Evolutionary conservation across 1,140 invertebrate genomes (phyloP).

Genomic region (Halesus radiatus): DNA sequence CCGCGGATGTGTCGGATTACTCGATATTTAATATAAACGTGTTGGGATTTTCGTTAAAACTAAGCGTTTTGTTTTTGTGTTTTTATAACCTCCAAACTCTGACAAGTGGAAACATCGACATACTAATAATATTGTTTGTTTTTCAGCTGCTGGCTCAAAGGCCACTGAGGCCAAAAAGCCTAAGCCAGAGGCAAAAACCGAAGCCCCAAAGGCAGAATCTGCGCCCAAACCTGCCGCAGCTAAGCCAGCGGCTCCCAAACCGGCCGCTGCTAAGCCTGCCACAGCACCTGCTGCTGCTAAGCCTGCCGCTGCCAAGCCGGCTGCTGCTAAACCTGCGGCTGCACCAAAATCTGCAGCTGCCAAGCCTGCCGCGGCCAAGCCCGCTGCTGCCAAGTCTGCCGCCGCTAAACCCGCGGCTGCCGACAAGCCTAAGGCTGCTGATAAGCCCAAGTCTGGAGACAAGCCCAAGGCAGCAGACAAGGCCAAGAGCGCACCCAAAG

Average conservation of each 20-base stretch:
- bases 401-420: constrained; percentile 72
- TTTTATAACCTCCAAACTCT: constrained; percentile 42
- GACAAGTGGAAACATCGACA: constrained; percentile 17
- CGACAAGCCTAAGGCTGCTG: constrained; percentile 65
- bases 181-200: constrained; percentile 58
- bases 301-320: constrained; percentile 63
- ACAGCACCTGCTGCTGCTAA: constrained; percentile 66
- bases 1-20: too few relatives aligned
- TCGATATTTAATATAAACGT: not conserved
- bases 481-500: constrained; percentile 63
- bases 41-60: not conserved
- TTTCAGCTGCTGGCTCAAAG: constrained; percentile 57
- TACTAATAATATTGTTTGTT: constrained; percentile 31
- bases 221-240: constrained; percentile 63
- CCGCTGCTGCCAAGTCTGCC: constrained; percentile 61
- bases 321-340: constrained; percentile 68
- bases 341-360: constrained; percentile 66
- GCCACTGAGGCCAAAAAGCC: constrained; percentile 63
- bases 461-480: constrained; percentile 68
- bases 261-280: constrained; percentile 67
- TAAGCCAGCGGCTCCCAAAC: constrained; percentile 64
- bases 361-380: constrained; percentile 65
- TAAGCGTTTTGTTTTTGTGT: not conserved
- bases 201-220: constrained; percentile 64
- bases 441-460: constrained; percentile 66